Evolutionary conservation across 2,113 vertebrate genomes (phyloP), one percentile per base, ranked within the genome.

Genomic region (Odocoileus hemionus): DNA sequence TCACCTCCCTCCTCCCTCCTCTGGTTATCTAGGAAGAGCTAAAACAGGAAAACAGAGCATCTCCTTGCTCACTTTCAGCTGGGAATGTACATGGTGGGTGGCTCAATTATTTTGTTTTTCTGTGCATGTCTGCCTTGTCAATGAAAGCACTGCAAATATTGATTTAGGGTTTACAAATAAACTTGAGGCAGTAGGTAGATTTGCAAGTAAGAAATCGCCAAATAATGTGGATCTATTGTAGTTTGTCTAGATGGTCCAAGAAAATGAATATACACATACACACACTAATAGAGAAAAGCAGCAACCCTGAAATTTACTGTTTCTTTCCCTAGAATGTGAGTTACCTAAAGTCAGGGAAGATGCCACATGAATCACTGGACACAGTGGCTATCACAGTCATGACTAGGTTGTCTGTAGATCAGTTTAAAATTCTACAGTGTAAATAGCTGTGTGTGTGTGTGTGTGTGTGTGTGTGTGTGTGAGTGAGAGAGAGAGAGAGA

Each of bases 1-100:
- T 1, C 7, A 1, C 10, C 23, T 6, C 26, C 15, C 16, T 1
- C 4, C 25, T 52, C 6, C 33, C 6, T 16, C 1, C 15, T 80
- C 61, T 39, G 4, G 16, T 47, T 30, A 33, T 30, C 21, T 80
- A 45, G 30, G 50, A 26, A 88, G 6, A 58, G 5, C 7, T 95
- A 52, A 67, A 84, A 60, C 10, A 39, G 17, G 7, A 82, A 70
- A 26, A 1, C 25, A 80, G 5, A 70, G 9, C 1, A 10, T 28
- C 33, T 11, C 16, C 6, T 86, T 76, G 39, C 25, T 79, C 33
- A 58, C 19, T 33, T 43, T 54, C 64, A 57, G 36, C 45, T 78
- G 50, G 19, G 43, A 78, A 79, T 1, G 0, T 28, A 25, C 6
- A 21, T 33, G 1, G 7, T 23, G 21, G 13, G 2, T 39, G 11